Conservation (phyloP, 1,140 invertebrate species). For the Drosophila nebulosa region DNA sequence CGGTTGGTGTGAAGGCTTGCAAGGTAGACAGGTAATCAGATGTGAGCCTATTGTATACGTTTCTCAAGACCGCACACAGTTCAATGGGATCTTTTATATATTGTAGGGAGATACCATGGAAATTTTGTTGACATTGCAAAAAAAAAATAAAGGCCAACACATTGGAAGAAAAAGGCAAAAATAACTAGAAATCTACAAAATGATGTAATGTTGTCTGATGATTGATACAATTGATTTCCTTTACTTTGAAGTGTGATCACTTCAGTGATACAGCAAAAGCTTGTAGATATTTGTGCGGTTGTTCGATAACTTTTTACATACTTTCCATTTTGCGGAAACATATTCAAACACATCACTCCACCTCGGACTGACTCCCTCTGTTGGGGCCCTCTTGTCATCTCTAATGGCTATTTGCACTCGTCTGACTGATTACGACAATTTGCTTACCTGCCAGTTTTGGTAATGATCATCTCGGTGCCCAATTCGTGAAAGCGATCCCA, state of each 20-base stretch:
- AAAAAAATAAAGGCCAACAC: not conserved
- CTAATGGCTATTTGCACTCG: constrained; percentile 40
- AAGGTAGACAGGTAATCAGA: constrained; percentile 24
- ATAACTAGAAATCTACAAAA: not conserved
- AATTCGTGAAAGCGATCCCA: constrained; percentile 97
- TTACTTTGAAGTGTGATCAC: too few relatives aligned
- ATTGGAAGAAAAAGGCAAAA: not conserved
- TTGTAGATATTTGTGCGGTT: too few relatives aligned
- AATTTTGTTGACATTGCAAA: constrained; percentile 72
- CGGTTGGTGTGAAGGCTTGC: constrained; percentile 5
- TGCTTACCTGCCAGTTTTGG: constrained; percentile 96
- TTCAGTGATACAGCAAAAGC: too few relatives aligned
- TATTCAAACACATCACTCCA: constrained; percentile 14
- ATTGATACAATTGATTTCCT: too few relatives aligned
- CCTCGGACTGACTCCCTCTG: not conserved
- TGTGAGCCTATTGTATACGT: constrained; percentile 13
- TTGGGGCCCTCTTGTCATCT: not conserved
- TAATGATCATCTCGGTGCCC: constrained; percentile 99
- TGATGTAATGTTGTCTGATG: not conserved
- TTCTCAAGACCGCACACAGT: constrained; percentile 57
- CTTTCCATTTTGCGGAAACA: not conserved
- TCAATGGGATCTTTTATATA: constrained; percentile 33
- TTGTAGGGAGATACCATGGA: constrained; percentile 65
- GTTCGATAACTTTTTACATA: not conserved
- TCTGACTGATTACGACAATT: constrained; percentile 17